Percentiles rank a stretch among this genome's conserved stretches.
These are phyloP conservation scores for Sebastes fasciatus DNA, from an alignment of 2,113 vertebrate species.

Conservation along the genomic window DNA sequence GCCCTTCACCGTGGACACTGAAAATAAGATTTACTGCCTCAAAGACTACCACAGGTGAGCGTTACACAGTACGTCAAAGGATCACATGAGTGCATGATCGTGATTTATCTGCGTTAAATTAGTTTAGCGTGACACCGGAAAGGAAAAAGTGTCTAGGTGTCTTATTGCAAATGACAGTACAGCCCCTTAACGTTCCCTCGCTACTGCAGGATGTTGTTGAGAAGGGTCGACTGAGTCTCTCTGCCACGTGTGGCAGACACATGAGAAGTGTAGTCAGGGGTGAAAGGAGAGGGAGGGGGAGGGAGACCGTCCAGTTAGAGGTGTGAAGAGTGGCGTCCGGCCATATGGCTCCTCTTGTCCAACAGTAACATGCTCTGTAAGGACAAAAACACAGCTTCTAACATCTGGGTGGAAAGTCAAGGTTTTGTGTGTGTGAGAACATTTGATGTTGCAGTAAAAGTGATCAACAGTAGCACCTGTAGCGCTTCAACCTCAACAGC, in stretches of 20 bases:
- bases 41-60: constrained; percentile 96
- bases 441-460: not conserved
- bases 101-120: constrained; percentile 12
- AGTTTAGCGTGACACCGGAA: constrained; percentile 7
- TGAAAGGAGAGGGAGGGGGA: constrained; percentile 5
- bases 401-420: constrained; percentile 6
- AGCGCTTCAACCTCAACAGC: constrained; percentile 13
- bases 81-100: not conserved
- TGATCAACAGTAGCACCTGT: constrained; percentile 8
- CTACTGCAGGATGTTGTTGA: constrained; percentile 31
- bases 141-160: constrained; percentile 16
- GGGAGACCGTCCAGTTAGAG: constrained; percentile 45
- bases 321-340: constrained; percentile 40
- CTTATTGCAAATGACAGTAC: constrained; percentile 25
- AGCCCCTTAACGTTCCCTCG: not conserved
- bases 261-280: constrained; percentile 61
- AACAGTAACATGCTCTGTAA: constrained; percentile 8
- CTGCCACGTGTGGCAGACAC: constrained; percentile 68
- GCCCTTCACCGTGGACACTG: constrained; percentile 95
- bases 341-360: constrained; percentile 13
- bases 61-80: not conserved
- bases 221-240: constrained; percentile 22
- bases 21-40: constrained; percentile 98
- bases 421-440: not conserved
- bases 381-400: constrained; percentile 5